These are phyloP conservation scores for Leptopterna dolabrata DNA, from an alignment of 2,888 invertebrate species.

Conservation along the genomic window DNA sequence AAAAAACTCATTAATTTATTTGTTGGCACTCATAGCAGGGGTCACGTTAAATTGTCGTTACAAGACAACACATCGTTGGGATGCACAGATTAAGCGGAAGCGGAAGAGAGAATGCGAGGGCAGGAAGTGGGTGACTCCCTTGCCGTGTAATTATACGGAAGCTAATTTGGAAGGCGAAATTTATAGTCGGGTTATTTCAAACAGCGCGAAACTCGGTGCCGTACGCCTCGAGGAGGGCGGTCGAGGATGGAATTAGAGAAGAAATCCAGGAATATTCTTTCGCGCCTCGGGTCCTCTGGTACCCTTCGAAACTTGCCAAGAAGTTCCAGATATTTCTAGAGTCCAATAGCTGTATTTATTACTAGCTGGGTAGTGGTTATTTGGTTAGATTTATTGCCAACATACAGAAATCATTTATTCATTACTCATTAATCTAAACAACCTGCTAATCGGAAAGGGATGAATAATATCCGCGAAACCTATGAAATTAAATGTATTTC, in stretches of 20 bases:
- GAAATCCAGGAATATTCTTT: no score
- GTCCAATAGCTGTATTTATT: no score
- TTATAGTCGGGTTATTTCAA: conserved; percentile 12
- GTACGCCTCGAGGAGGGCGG: neutral
- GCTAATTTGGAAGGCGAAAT: conserved; percentile 21
- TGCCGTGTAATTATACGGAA: conserved; percentile 25
- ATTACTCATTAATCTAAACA: no score
- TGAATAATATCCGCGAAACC: no score
- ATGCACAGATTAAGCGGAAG: neutral
- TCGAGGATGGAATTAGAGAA: neutral
- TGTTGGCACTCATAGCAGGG: neutral
- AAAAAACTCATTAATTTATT: neutral
- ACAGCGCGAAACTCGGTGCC: neutral
- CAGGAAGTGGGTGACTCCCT: conserved; percentile 12
- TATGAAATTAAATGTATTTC: no score
- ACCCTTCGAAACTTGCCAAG: no score
- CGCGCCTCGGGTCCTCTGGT: no score
- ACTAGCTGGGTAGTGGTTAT: no score
- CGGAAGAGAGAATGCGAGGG: conserved; percentile 2
- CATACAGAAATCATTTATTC: no score
- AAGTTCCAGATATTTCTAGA: no score
- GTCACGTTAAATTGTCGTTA: neutral
- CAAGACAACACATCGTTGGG: neutral
- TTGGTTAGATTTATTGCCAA: no score
- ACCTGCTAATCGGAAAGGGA: no score